Evolutionary conservation across 2,888 invertebrate genomes (phyloP).

Genomic region (Hypercompe scribonia): DNA sequence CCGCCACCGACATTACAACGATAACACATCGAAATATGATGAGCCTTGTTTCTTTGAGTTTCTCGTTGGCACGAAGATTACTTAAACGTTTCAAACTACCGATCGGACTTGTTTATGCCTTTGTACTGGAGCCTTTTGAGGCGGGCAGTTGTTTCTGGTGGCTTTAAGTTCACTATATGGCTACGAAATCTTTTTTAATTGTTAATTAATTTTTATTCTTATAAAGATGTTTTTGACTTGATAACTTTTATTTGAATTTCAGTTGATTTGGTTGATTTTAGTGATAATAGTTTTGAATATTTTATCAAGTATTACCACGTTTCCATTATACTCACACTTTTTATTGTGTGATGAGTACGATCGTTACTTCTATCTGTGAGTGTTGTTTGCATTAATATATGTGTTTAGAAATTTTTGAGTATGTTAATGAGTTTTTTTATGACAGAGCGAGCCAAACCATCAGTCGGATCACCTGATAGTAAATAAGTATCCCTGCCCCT

Average conservation of each 20-base stretch:
- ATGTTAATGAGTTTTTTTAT: no score
- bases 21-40: slow-evolving; percentile 61
- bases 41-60: slow-evolving; percentile 45
- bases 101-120: slow-evolving; percentile 50
- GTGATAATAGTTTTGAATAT: no score
- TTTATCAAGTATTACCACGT: no score
- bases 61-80: slow-evolving; percentile 48
- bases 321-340: no score
- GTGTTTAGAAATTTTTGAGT: no score
- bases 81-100: slow-evolving; percentile 56
- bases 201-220: slow-evolving; percentile 12
- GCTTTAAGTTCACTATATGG: not conserved
- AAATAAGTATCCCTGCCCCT: no score
- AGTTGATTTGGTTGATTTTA: not conserved
- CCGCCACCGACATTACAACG: slow-evolving; percentile 48
- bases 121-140: slow-evolving; percentile 35
- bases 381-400: no score
- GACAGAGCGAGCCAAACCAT: no score
- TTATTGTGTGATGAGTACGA: no score
- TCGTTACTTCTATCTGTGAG: no score
- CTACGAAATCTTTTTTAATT: not conserved
- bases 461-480: no score
- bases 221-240: not conserved
- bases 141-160: slow-evolving; percentile 21
- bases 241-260: not conserved